Evolutionary conservation across 2,888 invertebrate species (phyloP).

Genomic region (Ornithoptera alexandrae): DNA sequence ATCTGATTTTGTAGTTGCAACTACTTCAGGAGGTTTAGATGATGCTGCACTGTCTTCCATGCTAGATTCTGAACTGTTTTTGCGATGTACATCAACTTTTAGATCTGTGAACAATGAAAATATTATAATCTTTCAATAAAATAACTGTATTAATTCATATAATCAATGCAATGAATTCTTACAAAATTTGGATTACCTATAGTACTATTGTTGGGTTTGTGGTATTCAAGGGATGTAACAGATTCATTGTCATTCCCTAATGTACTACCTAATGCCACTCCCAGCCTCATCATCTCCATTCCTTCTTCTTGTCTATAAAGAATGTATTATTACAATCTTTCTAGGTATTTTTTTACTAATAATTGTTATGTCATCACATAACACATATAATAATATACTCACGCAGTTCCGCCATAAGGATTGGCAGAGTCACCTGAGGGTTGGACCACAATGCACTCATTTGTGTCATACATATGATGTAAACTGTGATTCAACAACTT

Average conservation of each 20-base stretch:
- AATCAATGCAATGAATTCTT: not conserved
- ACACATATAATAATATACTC: constrained; percentile 56
- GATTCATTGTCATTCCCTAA: constrained; percentile 82
- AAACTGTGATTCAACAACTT: constrained; percentile 94
- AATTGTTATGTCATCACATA: not conserved
- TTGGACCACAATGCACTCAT: constrained; percentile 85
- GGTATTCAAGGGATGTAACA: constrained; percentile 82
- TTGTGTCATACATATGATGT: constrained; percentile 96
- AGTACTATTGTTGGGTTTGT: constrained; percentile 82
- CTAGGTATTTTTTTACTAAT: not conserved
- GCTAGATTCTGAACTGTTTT: constrained; percentile 93
- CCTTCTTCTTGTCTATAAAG: constrained; percentile 85
- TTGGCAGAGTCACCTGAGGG: constrained; percentile 77
- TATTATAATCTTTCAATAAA: not conserved
- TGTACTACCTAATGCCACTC: constrained; percentile 51
- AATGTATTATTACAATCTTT: constrained; percentile 24
- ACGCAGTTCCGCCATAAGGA: constrained; percentile 68
- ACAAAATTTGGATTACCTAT: constrained; percentile 73
- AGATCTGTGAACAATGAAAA: constrained; percentile 81
- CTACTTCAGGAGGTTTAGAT: constrained; percentile 60
- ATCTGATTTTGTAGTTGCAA: constrained; percentile 63
- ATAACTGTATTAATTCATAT: not conserved
- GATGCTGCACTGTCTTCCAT: constrained; percentile 83
- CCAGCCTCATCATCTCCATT: constrained; percentile 89
- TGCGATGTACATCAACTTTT: constrained; percentile 95